Evolutionary conservation across 1,140 invertebrate species (phyloP).

Genomic region (Micrasema longulum): DNA sequence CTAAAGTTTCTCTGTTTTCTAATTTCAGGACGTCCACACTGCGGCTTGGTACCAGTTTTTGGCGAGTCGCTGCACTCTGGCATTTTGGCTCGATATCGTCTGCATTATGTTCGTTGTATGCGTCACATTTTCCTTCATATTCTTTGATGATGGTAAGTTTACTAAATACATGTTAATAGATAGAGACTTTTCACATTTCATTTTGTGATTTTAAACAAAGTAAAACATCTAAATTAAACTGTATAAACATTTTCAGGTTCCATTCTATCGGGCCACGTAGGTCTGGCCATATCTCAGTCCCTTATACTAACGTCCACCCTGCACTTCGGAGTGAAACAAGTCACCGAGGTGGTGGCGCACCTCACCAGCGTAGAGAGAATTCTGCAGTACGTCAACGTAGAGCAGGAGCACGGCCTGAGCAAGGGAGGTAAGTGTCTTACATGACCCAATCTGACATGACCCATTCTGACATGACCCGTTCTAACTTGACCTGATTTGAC

Average conservation of each 20-base stretch:
- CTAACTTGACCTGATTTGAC: too few species aligned
- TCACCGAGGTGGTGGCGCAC: constrained; percentile 80
- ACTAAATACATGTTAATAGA: too few species aligned
- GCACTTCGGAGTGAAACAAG: constrained; percentile 82
- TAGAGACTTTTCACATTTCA: too few species aligned
- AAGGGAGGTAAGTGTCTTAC: constrained; percentile 44
- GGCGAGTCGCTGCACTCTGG: constrained; percentile 80
- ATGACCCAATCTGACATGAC: too few species aligned
- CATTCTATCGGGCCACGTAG: constrained; percentile 67
- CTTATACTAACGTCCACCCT: constrained; percentile 81
- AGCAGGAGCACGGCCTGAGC: constrained; percentile 55
- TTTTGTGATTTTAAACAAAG: too few species aligned
- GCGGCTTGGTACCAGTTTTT: constrained; percentile 80
- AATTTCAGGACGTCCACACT: constrained; percentile 73
- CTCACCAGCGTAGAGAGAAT: constrained; percentile 85
- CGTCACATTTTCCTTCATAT: constrained; percentile 68
- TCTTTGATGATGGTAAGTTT: constrained; percentile 57
- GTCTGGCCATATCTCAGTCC: constrained; percentile 79
- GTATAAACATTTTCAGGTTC: constrained; percentile 40
- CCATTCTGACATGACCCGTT: too few species aligned
- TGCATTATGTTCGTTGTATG: constrained; percentile 73
- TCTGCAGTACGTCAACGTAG: constrained; percentile 78
- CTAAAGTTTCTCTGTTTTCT: neutral
- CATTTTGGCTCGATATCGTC: constrained; percentile 74
- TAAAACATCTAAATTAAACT: too few species aligned